Evolutionary conservation across 1,140 invertebrate species (phyloP).

Genomic region (Euura lappo): DNA sequence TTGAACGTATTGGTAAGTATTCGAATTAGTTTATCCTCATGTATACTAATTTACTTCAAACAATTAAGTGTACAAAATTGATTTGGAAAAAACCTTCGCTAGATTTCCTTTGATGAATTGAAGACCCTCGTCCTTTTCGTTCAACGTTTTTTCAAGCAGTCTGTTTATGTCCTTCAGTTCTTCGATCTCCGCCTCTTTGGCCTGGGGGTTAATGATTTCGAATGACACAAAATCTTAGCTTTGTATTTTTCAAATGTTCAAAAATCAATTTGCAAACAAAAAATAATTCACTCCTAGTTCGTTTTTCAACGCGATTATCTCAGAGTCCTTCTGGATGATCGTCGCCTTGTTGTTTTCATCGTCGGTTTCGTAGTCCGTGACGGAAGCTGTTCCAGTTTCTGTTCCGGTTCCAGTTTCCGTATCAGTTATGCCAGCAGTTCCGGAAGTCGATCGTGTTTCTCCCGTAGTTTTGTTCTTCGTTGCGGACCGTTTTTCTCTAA

Average conservation of each 20-base stretch:
- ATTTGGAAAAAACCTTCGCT: constrained; percentile 22
- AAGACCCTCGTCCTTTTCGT: constrained; percentile 27
- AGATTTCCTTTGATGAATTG: constrained; percentile 21
- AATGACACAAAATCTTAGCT: constrained; percentile 1
- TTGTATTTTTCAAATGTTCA: background rate
- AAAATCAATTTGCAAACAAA: background rate
- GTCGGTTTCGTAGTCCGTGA: constrained; percentile 22
- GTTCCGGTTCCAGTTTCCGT: constrained; percentile 16
- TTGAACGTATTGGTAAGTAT: constrained; percentile 10
- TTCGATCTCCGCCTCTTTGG: constrained; percentile 38
- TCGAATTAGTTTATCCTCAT: background rate
- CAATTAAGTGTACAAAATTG: background rate
- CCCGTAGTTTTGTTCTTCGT: background rate
- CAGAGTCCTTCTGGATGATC: constrained; percentile 44
- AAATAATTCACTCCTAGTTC: constrained; percentile 33
- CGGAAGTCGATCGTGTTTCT: constrained; percentile 18
- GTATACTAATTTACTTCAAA: too few species aligned
- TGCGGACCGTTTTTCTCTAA: background rate
- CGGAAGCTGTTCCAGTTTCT: background rate
- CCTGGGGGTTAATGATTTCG: constrained; percentile 21
- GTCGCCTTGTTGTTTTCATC: constrained; percentile 24
- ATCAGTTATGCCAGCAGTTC: constrained; percentile 18
- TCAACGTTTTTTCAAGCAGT: constrained; percentile 26
- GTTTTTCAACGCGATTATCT: constrained; percentile 44
- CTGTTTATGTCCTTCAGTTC: constrained; percentile 29